Evolutionary conservation across 2,888 invertebrate species (phyloP), one percentile per base, ranked within the genome.

Genomic region (Agonopterix alstromeriana): DNA sequence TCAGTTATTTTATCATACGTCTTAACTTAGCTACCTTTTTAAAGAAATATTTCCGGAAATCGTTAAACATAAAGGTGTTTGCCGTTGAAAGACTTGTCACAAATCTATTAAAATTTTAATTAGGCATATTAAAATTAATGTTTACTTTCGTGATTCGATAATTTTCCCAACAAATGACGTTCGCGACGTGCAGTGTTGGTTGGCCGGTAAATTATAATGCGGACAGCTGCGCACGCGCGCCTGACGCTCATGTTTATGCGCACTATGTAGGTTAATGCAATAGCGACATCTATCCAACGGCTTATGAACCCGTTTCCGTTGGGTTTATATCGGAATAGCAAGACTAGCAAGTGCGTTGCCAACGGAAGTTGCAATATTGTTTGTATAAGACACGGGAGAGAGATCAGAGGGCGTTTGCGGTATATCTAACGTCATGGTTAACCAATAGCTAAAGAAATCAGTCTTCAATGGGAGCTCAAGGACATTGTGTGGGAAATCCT

Each of bases 281-380:
- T 68, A 81, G 73, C 81, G 83, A 73, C 85, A 85, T 84, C 84
- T 84, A 74, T 68, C 56, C 56, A 49, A 53, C 56, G 58, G 55
- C 61, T 60, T 61, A 65, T 51, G 70, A 71, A 80, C 68, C 35
- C 49, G 65, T 60, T 72, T 69, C 69, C 63, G 63, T 58, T 55
- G 55, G 53, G 54, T 48, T 53, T 49, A 54, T 51, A 56, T 56
- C 52, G 48, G 56, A 63, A 48, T 44, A 52, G 27, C 27, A 27
- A 27, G 27, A 27, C 27, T 27, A 27, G 27, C 27, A 27, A 27
- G 27, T 41, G 46, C 42, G 51, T 48, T 48, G 48, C 51, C 47
- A 48, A 53, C 50, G 50, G 53, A 55, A 56, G 51, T 51, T 52
- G 48, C 48, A 42, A 46, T 47, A 36, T 38, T 12, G 36, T 40